phyloP scores from a whole-genome alignment of 2,888 invertebrate species.

The Lomographa bimaculata region DNA sequence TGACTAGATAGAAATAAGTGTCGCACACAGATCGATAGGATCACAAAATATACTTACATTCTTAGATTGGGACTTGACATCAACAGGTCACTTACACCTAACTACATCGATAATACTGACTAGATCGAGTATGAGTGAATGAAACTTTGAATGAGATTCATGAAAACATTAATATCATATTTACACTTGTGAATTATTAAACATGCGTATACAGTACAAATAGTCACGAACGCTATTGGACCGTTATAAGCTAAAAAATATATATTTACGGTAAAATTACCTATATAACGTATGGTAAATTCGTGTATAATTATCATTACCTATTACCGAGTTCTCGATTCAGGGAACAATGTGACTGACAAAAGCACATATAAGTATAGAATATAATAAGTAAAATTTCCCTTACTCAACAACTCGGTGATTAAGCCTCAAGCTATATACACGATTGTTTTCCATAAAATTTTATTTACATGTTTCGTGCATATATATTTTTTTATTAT shows the following conservation, averaged over 20 bases:
- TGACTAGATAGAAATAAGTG: conserved; percentile 16
- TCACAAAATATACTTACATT: conserved; percentile 49
- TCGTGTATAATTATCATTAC: conserved; percentile 31
- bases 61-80: conserved; percentile 69
- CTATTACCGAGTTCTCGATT: conserved; percentile 23
- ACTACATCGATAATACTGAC: conserved; percentile 50
- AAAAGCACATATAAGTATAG: conserved; percentile 1
- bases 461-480: conserved; percentile 3
- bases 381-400: conserved; percentile 11
- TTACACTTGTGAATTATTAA: conserved; percentile 22
- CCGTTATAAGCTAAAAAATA: conserved; percentile 48
- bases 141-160: conserved; percentile 32
- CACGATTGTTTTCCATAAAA: conserved; percentile 3
- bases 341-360: conserved; percentile 4
- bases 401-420: conserved; percentile 21
- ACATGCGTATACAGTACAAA: conserved; percentile 22
- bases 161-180: conserved; percentile 25
- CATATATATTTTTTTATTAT: background rate
- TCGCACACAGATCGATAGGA: conserved; percentile 8
- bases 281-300: conserved; percentile 32
- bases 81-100: conserved; percentile 43
- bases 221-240: conserved; percentile 38
- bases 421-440: conserved; percentile 2
- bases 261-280: conserved; percentile 24
- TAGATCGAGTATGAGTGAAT: conserved; percentile 29